Evolutionary conservation across 1,140 invertebrate genomes (phyloP), one percentile per base, ranked within the genome.

Genomic region (Cataglyphis hispanica): DNA sequence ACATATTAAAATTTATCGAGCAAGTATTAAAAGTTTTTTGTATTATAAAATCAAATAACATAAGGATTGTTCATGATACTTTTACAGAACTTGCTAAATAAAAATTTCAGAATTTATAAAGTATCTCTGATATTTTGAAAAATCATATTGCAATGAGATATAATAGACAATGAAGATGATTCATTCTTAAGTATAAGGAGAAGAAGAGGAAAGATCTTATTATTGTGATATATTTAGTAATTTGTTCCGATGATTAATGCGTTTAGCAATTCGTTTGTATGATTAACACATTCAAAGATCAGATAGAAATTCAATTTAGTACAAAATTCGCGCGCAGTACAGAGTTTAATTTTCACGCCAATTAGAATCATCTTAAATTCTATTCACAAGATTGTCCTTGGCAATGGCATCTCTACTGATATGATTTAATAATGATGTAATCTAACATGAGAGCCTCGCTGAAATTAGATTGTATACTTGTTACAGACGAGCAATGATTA

Each of bases 401-500:
- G 3, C 75, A 78, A 25, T 69, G 31, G 43, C 76, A 53, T 27
- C 31, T 67, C 8, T 13, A 13, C 22, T 27, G 31, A 80, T 56
- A 22, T 66, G 37, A 78, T 34, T 4, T 50, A 53, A 67, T 63
- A 67, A 2, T n/a, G n/a, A 67, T 67, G 31, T 69, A 16, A 69
- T 80, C 43, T 64, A 27, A 77, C 8, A 34, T 22, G 37, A 70
- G 19, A 81, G 16, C 10, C 5, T 50, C 16, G 19, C 63, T 1
- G 5, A 70, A 67, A 70, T 19, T 40, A 27, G 19, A 46, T 60
- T 72, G 46, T 27, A 70, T 56, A 43, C 7, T 89, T 75, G 85
- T 93, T 94, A 78, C 93, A 99, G 98, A 97, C 97, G 1, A 99
- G 99, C 94, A 96, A 96, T 25, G 98, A 99, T 78, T 99, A 99